Evolutionary conservation across 1,140 invertebrate genomes (phyloP).

Genomic region (Aricia agestis): DNA sequence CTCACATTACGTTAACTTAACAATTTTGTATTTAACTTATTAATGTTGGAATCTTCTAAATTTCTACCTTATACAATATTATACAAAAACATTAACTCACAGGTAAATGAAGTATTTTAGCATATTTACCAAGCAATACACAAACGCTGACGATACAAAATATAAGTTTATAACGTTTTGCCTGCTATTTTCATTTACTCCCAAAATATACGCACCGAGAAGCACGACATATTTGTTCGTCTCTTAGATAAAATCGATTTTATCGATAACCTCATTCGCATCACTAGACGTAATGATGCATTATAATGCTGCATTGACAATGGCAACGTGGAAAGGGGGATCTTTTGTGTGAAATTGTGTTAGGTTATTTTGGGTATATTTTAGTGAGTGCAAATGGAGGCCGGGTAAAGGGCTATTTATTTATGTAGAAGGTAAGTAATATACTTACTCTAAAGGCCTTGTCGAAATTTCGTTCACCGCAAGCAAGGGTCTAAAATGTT

Average conservation of each 20-base stretch:
- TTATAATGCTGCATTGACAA: slow-evolving; percentile 38
- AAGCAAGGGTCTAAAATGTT: not conserved
- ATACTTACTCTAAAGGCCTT: not conserved
- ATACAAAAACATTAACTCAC: too few relatives aligned
- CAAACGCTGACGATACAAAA: too few relatives aligned
- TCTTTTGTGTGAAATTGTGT: slow-evolving; percentile 29
- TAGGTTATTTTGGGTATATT: slow-evolving; percentile 17
- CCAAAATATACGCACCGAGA: not conserved
- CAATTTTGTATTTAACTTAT: too few relatives aligned
- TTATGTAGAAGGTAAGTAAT: slow-evolving; percentile 5
- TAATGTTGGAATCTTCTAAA: too few relatives aligned
- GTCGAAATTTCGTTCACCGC: not conserved
- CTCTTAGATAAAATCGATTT: not conserved
- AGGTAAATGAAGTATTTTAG: too few relatives aligned
- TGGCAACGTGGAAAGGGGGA: slow-evolving; percentile 29
- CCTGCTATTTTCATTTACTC: not conserved
- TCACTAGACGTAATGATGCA: slow-evolving; percentile 38
- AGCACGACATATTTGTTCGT: too few relatives aligned
- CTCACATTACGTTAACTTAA: too few relatives aligned
- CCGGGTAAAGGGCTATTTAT: slow-evolving; percentile 5
- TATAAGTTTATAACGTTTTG: too few relatives aligned
- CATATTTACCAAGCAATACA: too few relatives aligned
- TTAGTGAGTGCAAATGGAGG: slow-evolving; percentile 10
- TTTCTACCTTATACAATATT: too few relatives aligned
- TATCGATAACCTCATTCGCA: slow-evolving; percentile 25